phyloP scores from a whole-genome alignment of 1,140 invertebrate species.

The Limonius californicus region DNA sequence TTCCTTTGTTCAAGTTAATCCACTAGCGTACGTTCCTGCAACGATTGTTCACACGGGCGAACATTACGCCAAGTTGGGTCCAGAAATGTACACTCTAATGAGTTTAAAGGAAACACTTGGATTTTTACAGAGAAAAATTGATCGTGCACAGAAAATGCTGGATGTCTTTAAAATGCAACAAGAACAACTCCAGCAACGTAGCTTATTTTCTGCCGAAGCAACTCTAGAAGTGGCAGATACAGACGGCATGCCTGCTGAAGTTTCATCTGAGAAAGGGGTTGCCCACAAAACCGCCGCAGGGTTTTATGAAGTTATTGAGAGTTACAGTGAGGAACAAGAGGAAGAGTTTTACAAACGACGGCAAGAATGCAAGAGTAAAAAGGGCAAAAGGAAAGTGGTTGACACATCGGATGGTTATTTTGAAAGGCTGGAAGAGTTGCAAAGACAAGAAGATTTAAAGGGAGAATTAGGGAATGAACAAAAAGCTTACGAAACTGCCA shows the following conservation, averaged over 20 bases:
- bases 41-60: neutral
- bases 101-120: neutral
- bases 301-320: neutral
- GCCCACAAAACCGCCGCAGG: neutral
- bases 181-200: neutral
- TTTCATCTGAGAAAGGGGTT: neutral
- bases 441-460: neutral
- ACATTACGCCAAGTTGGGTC: neutral
- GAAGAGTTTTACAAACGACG: neutral
- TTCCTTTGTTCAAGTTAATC: slow-evolving; percentile 1
- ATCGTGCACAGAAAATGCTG: neutral
- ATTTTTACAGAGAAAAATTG: neutral
- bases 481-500: neutral
- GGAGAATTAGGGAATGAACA: neutral
- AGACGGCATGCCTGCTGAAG: neutral
- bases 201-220: neutral
- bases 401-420: neutral
- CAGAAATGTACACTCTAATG: neutral
- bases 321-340: neutral
- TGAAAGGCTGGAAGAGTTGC: neutral
- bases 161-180: neutral
- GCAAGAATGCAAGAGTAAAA: neutral
- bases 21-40: neutral
- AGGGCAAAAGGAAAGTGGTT: neutral
- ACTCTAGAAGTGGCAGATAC: neutral